Evolutionary conservation across 2,797 vertebrate species (phyloP).

Genomic region (Lophotriccus pileatus): DNA sequence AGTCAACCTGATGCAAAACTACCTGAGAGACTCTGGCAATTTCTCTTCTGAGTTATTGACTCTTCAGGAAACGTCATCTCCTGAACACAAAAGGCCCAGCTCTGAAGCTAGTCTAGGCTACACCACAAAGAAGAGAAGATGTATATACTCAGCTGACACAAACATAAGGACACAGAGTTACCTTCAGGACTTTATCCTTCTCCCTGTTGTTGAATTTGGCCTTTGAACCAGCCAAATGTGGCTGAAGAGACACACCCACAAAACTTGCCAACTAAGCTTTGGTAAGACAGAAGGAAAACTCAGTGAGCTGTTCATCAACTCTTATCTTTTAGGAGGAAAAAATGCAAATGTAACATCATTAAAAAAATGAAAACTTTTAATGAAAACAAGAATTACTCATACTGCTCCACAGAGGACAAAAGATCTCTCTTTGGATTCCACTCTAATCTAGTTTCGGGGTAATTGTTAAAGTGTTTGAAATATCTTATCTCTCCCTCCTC

Average conservation of each 20-base stretch:
- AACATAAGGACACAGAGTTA: background rate
- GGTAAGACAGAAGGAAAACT: background rate
- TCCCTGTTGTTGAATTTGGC: background rate
- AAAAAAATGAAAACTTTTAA: slow-evolving; percentile 48
- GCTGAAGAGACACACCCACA: background rate
- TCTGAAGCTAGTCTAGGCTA: background rate
- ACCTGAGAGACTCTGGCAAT: background rate
- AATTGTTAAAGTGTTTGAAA: slow-evolving; percentile 45
- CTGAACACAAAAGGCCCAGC: background rate
- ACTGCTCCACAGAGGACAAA: slow-evolving; percentile 30
- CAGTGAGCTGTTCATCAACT: slow-evolving; percentile 1
- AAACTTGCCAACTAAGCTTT: background rate
- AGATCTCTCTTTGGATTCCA: slow-evolving; percentile 43
- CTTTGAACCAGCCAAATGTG: background rate
- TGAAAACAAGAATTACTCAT: slow-evolving; percentile 58
- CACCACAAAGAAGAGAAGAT: background rate
- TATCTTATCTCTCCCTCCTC: slow-evolving; percentile 30
- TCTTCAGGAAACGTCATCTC: background rate
- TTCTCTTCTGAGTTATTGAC: background rate
- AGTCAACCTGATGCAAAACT: background rate
- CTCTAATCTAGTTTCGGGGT: slow-evolving; percentile 48
- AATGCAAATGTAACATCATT: slow-evolving; percentile 28
- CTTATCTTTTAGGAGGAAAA: slow-evolving; percentile 25
- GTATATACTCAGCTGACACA: background rate
- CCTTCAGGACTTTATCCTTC: background rate